These are phyloP conservation scores for Alfaro cultratus DNA, from an alignment of 2,797 vertebrate genomes.

Conservation along the genomic window DNA sequence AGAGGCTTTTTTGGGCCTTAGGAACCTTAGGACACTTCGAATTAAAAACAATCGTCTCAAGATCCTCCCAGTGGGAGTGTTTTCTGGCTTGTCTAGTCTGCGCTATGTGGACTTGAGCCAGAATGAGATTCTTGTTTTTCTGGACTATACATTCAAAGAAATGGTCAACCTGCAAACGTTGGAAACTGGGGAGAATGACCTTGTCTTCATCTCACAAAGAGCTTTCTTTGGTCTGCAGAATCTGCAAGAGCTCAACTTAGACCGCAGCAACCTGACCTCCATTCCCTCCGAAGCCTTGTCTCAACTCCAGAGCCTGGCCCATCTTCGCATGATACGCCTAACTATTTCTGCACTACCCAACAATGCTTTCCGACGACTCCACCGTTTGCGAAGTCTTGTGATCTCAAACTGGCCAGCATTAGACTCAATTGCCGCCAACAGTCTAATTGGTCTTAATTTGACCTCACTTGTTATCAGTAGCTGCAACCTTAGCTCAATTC, in stretches of 20 bases:
- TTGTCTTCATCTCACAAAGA: constrained; percentile 88
- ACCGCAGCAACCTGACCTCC: constrained; percentile 88
- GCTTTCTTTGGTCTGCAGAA: constrained; percentile 86
- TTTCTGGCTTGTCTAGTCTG: constrained; percentile 83
- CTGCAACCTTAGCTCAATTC: constrained; percentile 86
- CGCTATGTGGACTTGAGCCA: constrained; percentile 85
- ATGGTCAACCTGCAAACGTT: constrained; percentile 82
- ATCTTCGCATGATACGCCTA: constrained; percentile 82
- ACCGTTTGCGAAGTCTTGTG: constrained; percentile 80
- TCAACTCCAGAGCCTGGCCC: constrained; percentile 81
- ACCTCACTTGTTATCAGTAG: constrained; percentile 85
- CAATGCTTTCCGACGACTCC: constrained; percentile 82
- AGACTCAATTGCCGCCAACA: constrained; percentile 81
- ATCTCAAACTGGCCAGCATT: constrained; percentile 86
- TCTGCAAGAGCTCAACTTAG: constrained; percentile 85
- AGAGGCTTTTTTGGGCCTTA: constrained; percentile 87
- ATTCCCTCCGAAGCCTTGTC: constrained; percentile 87
- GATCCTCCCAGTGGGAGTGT: constrained; percentile 87
- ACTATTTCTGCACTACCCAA: constrained; percentile 81
- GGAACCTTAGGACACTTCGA: constrained; percentile 81
- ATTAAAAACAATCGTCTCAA: constrained; percentile 87
- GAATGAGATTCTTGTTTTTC: constrained; percentile 90
- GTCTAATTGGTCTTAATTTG: constrained; percentile 87
- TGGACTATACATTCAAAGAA: constrained; percentile 88
- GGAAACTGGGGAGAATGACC: constrained; percentile 87